Base-by-base conservation (phyloP, 1,140 invertebrate genomes). In the Dufourea novaeangliae region DNA sequence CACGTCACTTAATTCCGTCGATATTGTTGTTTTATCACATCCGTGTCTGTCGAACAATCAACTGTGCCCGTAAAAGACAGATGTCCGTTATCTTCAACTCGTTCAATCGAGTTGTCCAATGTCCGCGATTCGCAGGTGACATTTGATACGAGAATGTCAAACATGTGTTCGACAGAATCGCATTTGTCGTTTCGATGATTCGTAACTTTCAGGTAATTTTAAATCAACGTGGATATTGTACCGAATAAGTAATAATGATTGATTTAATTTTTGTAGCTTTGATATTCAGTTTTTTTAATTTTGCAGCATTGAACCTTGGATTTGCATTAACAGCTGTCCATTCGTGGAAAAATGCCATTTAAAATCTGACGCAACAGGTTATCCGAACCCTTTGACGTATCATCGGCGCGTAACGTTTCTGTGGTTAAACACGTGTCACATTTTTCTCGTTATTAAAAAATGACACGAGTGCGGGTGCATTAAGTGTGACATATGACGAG, bases 1-100 rank as follows among this genome's bases (percentile, higher is more conserved):
- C 71, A 34, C 34, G 50, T 68, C 71, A 22, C 44, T 76, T 67
- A 67, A 20, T 50, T 34, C 22, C 62, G 63, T 52, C 34, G 52
- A 54, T 46, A 67, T 79, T 83, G 76, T 78, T 79, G 61, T 75
- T 70, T 74, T 63, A 29, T 56, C 61, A 41, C 44, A 56, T 79
- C 52, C 76, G n/a, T 32, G 41, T 25, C 11, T 44, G 22, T 44
- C 25, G 57, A 50, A 34, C 32, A 27, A n/a, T 3, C 6, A 25
- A 56, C 27, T 1, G 39, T 6, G 20, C 6, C 7, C 34, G 10
- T 2, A 7, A 29, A 12, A 41, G 1, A 39, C 22, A 56, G 25
- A 32, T 20, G 17, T 11, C 12, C 14, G 3, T 11, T 39, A 32
- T 66, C 52, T 2, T 66, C 17, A 8, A 37, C 22, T 14, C 11